phyloP scores from a whole-genome alignment of 2,113 vertebrate species.

The Sus scrofa region DNA sequence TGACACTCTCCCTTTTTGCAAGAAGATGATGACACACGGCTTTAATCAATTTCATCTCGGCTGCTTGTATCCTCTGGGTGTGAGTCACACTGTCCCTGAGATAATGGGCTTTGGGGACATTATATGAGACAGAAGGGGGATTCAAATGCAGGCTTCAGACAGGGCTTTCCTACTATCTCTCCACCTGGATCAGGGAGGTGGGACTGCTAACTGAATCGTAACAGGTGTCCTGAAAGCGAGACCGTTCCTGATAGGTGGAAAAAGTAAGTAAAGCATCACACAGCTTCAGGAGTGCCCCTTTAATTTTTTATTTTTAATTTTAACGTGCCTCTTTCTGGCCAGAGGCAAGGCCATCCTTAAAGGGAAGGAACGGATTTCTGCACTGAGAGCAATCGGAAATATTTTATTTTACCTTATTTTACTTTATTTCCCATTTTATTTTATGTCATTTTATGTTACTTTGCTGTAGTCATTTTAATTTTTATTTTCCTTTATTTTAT shows the following conservation, averaged over 20 bases:
- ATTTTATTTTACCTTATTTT: no score
- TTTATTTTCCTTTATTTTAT: no score
- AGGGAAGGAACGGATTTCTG: neutral
- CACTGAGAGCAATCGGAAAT: neutral
- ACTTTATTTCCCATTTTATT: no score
- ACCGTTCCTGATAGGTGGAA: no score
- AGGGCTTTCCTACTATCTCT: rapidly evolving
- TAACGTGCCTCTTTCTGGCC: rapidly evolving
- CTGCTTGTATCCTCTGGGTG: neutral
- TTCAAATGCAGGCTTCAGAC: neutral
- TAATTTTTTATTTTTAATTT: neutral
- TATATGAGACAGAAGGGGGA: neutral
- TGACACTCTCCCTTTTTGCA: neutral
- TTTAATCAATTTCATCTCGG: neutral
- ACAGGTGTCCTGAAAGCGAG: neutral
- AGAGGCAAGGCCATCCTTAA: rapidly evolving
- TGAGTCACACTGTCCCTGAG: neutral
- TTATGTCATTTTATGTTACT: no score
- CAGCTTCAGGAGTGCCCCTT: neutral
- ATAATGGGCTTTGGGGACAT: neutral
- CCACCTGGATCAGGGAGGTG: neutral
- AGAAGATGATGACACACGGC: neutral
- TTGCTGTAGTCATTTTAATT: no score
- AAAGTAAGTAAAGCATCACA: neutral
- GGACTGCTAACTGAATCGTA: neutral